A percentile compares a stretch with the other conserved stretches of the same genome.
These are phyloP conservation scores for Leuciscus idus DNA, from an alignment of 2,113 vertebrate genomes.

Conservation along the genomic window DNA sequence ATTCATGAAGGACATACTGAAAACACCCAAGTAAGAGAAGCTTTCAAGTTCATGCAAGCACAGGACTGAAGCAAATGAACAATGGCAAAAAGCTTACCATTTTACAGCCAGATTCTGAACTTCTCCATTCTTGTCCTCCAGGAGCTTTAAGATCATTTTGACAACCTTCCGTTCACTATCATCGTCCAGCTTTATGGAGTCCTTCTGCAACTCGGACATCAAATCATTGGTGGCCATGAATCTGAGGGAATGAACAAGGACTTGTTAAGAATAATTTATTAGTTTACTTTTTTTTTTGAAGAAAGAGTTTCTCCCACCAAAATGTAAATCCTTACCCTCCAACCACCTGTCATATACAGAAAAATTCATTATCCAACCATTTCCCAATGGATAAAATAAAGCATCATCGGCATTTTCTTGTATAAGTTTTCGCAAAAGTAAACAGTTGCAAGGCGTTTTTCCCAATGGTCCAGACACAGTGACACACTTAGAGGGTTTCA, in stretches of 20 bases:
- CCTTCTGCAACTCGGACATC: slow-evolving; percentile 98
- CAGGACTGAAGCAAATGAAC: not conserved
- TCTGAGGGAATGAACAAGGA: slow-evolving; percentile 69
- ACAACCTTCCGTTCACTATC: slow-evolving; percentile 98
- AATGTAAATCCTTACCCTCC: not conserved
- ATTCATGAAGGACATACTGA: not conserved
- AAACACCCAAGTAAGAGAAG: not conserved
- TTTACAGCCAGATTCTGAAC: slow-evolving; percentile 98
- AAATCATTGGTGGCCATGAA: slow-evolving; percentile 99
- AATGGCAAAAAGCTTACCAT: slow-evolving; percentile 77
- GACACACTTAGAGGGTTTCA: slow-evolving; percentile 1
- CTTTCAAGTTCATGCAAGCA: not conserved
- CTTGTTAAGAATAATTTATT: not conserved
- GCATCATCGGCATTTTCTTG: not conserved
- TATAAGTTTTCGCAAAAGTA: not conserved
- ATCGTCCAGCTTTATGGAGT: slow-evolving; percentile 98
- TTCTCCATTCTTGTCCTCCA: slow-evolving; percentile 98
- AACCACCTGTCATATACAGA: not conserved
- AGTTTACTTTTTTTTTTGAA: not conserved
- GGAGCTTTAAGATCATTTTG: slow-evolving; percentile 97
- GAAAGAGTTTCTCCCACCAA: not conserved
- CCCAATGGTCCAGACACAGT: slow-evolving; percentile 2
- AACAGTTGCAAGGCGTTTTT: not conserved
- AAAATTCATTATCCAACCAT: not conserved
- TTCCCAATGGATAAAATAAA: not conserved